A percentile compares a stretch with the other conserved stretches of the same genome.
Conservation (phyloP, 2,797 vertebrate species). For the Nothura maculosa region DNA sequence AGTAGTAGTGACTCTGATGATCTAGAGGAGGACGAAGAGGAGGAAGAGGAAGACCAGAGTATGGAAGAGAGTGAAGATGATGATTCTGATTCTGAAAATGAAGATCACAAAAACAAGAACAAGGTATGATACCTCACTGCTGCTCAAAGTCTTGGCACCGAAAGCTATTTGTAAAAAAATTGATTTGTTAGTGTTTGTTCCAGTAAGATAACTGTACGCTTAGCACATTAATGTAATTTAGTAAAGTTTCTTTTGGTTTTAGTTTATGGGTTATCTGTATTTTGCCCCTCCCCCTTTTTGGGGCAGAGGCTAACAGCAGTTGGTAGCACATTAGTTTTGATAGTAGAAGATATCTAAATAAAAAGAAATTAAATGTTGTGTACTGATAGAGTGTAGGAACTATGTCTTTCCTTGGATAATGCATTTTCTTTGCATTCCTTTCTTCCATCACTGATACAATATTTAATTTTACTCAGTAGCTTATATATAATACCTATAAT, state of each 20-base stretch:
- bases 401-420: background rate
- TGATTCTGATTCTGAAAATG: constrained; percentile 88
- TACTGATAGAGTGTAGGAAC: background rate
- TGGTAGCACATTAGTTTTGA: background rate
- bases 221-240: background rate
- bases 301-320: rapidly evolving
- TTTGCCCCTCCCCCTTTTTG: background rate
- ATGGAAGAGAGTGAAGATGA: constrained; percentile 90
- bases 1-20: constrained; percentile 93
- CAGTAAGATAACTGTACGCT: background rate
- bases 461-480: background rate
- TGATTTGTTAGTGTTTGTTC: rapidly evolving
- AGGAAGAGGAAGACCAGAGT: constrained; percentile 89
- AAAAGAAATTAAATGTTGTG: background rate
- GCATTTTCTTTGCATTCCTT: constrained; percentile 15
- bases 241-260: background rate
- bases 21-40: constrained; percentile 90
- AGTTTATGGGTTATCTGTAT: background rate
- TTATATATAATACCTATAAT: no score
- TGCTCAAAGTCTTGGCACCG: background rate
- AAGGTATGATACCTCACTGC: constrained; percentile 77
- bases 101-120: constrained; percentile 84
- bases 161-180: background rate
- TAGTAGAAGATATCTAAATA: background rate
- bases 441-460: background rate